Conservation (phyloP, 2,797 vertebrate species). For the Syngnathus acus region DNA sequence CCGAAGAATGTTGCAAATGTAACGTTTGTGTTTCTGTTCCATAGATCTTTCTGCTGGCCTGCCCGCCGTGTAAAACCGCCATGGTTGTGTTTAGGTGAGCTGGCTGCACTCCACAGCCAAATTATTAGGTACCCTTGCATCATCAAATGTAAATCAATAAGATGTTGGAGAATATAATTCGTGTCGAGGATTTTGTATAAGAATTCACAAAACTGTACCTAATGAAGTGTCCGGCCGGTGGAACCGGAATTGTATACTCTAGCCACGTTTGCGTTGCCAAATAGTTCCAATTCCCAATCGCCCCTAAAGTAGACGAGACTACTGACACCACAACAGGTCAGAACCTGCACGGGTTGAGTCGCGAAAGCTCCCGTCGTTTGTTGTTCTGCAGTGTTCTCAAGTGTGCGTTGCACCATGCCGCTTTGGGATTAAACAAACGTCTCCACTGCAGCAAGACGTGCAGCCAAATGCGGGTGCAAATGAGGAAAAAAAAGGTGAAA, state of each 20-base stretch:
- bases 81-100: constrained; percentile 90
- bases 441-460: neutral
- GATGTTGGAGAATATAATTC: too few relatives aligned
- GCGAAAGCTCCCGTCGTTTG: neutral
- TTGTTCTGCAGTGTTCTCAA: neutral
- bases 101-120: neutral
- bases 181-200: too few relatives aligned
- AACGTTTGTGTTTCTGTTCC: constrained; percentile 4
- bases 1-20: neutral
- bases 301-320: neutral
- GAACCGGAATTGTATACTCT: neutral
- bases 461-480: neutral
- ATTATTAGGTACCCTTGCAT: neutral
- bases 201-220: too few relatives aligned
- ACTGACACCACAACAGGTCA: neutral
- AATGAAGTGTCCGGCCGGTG: neutral
- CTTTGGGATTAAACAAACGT: neutral
- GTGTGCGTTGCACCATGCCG: neutral
- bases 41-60: constrained; percentile 96
- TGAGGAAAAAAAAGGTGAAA: neutral
- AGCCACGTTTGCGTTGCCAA: too few relatives aligned
- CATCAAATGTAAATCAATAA: neutral
- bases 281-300: neutral
- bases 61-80: constrained; percentile 83
- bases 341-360: neutral